Base-by-base conservation (phyloP, 2,888 invertebrate genomes). In the Elegia similella region DNA sequence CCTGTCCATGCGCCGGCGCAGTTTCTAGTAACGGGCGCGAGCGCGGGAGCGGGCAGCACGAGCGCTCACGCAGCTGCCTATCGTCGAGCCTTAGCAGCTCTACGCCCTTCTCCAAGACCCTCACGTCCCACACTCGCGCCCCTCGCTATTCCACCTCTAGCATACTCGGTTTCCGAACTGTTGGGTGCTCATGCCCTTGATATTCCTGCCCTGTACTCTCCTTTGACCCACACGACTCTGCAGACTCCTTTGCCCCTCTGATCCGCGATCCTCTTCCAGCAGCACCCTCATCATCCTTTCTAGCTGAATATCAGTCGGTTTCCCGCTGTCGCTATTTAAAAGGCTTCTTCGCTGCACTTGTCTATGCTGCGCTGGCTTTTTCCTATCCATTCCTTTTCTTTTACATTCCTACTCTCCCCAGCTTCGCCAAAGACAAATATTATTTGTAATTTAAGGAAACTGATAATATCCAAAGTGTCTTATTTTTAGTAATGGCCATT, bases 141-240 rank as follows among this genome's bases (percentile, higher is more conserved):
- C 44, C 82, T 86, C 65, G 68, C 84, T 56, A 77, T 88, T 54
- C 88, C 90, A 6, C 88, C 92, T 38, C 86, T 90, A 70, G 74
- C 88, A 70, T 82, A 90, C 92, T 83, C 92, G 78, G 77, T 92
- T 79, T 73, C 94, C 87, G 91, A 90, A 60, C 86, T 80, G 65
- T 92, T 97, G 57, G 95, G 95, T 46, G 89, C 91, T 52, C 94
- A 93, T 61, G 93, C 95, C 12, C 93, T 96, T 54, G 96, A 96
- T 79, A 94, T 96, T 75, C 93, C 94, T 60, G 92, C 95, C 58
- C 92, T 95, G 54, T 93, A 94, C 67, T 92, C 93, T 29, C 92
- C 94, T n/a, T 92, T 95, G 61, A 94, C 95, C 56, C 94, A 95
- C 81, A 94, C 95, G 90, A 93, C 94, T 46, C 80, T 89, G 72